Evolutionary conservation across 2,888 invertebrate species (phyloP), one percentile per base, ranked within the genome.

Genomic region (Cantharis rustica): DNA sequence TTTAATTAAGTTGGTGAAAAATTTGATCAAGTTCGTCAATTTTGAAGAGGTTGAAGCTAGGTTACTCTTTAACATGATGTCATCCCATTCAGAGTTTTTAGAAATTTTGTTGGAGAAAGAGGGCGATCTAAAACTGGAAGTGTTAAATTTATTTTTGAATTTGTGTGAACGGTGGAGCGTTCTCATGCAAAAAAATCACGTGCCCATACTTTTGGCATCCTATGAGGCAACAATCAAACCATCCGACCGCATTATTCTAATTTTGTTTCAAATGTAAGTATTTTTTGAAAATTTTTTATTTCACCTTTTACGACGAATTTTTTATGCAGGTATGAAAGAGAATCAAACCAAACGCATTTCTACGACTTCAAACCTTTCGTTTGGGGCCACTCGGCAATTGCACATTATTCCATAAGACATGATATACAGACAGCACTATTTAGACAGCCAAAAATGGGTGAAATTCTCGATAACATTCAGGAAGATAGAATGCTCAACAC

Each of bases 321-420:
- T 7, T 76, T 72, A 78, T 81, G 71, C 76, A 87, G 87, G 82
- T 88, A 85, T 73, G 87, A 87, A 80, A 81, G 82, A 3, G 80
- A 80, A 16, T 79, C 85, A 1, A 81, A 82, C 0, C 82, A 85
- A 76, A 87, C 86, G 0, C 73, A 81, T 70, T 88, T 88, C 78
- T 86, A 86, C 73, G 86, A 87, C 70, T 88, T 86, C 79, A 87
- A 94, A 79, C 97, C 97, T 0, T 95, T 94, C 83, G 89, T 97
- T 0, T 97, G 95, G 94, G 96, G 96, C 0, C 92, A 93, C 85
- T 92, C 94, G 2, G 96, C 96, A 0, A 92, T 94, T 0, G 92
- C 92, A 71, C 93, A 95, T 85, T 96, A 95, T 85, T 93, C 95
- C 1, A 90, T 95, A 0, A 89, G 91, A 70, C 90, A 91, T 15